phyloP scores from a whole-genome alignment of 1,140 invertebrate species.

The Drosophila truncata region DNA sequence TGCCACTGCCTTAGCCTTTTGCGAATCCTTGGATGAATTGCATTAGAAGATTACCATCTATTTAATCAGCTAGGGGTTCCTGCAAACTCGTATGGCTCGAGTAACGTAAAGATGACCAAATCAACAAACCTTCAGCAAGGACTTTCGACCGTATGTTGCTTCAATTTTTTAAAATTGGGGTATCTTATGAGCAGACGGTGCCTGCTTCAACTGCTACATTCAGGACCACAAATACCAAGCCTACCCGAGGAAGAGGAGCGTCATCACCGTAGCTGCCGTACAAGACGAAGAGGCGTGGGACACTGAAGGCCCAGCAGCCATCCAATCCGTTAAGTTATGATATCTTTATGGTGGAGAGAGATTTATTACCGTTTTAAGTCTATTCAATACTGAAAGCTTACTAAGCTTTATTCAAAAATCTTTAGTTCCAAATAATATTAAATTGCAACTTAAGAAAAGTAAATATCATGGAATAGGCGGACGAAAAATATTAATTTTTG shows the following conservation, averaged over 20 bases:
- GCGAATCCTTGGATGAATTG: background rate
- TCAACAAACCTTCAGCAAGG: background rate
- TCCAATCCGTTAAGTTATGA: background rate
- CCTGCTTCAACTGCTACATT: constrained; percentile 1
- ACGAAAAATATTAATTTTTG: background rate
- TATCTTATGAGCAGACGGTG: background rate
- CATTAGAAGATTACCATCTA: background rate
- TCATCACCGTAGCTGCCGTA: background rate
- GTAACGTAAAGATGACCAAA: background rate
- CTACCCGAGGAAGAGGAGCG: background rate
- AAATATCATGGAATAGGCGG: background rate
- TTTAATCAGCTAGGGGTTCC: background rate
- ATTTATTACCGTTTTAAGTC: background rate
- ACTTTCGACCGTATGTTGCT: background rate
- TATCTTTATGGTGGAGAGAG: background rate
- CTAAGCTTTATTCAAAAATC: constrained; percentile 10
- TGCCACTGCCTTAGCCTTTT: background rate
- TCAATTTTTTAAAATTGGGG: background rate
- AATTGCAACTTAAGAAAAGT: background rate
- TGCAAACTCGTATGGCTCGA: background rate
- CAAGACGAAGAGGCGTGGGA: background rate
- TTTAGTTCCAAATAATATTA: background rate
- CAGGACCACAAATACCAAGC: background rate
- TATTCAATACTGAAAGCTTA: background rate
- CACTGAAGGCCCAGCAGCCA: background rate